Conservation (phyloP, 2,797 vertebrate species). For the Allobates femoralis region DNA sequence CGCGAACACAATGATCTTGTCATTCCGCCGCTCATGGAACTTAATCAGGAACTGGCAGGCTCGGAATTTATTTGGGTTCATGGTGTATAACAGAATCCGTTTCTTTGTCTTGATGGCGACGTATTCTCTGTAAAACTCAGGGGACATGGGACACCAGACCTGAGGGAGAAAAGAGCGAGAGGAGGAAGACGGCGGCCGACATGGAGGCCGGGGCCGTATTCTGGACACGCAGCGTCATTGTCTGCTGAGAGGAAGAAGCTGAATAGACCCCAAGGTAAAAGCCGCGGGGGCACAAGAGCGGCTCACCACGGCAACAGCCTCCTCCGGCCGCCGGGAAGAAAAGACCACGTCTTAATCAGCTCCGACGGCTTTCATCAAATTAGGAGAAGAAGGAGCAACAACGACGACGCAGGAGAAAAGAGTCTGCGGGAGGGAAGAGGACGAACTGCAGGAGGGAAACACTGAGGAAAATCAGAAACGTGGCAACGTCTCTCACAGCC, state of each 20-base stretch:
- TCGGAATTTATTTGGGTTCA: constrained; percentile 99
- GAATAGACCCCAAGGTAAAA: constrained; percentile 29
- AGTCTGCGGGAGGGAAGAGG: not conserved
- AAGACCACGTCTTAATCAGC: constrained; percentile 11
- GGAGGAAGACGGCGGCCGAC: not conserved
- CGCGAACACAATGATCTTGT: constrained; percentile 99
- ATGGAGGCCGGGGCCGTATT: constrained; percentile 8
- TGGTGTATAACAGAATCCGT: constrained; percentile 93
- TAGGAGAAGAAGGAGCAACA: not conserved
- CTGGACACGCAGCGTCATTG: not conserved
- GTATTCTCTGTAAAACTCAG: constrained; percentile 97
- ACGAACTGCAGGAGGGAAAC: too few relatives aligned
- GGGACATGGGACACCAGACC: constrained; percentile 99
- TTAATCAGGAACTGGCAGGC: constrained; percentile 98
- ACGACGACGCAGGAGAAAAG: not conserved
- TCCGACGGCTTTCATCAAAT: not conserved
- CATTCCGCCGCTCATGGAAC: constrained; percentile 96
- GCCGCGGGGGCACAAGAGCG: not conserved
- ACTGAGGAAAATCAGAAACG: too few relatives aligned
- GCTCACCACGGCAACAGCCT: constrained; percentile 43
- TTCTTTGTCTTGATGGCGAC: constrained; percentile 98
- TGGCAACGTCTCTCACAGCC: too few relatives aligned
- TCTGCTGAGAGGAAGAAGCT: not conserved
- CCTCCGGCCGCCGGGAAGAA: not conserved
- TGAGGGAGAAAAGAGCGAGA: constrained; percentile 65